Conservation (phyloP, 2,113 vertebrate species). For the Mola mola region DNA sequence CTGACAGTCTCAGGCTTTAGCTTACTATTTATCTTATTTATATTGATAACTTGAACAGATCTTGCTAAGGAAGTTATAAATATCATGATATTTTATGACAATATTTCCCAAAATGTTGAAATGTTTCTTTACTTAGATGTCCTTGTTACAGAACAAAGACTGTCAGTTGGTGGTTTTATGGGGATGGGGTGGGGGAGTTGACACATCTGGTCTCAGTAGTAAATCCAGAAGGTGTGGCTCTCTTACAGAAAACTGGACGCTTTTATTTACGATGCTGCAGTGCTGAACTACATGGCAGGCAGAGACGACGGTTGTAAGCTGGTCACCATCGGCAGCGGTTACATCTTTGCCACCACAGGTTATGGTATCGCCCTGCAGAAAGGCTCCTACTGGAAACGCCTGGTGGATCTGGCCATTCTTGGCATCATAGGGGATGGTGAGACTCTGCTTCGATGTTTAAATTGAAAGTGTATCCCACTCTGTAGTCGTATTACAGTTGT, state of each 20-base stretch:
- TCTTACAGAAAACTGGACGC: conserved; percentile 93
- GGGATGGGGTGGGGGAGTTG: too few relatives aligned
- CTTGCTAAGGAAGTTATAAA: too few relatives aligned
- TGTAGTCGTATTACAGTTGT: conserved; percentile 8
- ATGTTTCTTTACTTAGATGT: too few relatives aligned
- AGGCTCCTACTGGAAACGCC: conserved; percentile 97
- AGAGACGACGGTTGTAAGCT: conserved; percentile 98
- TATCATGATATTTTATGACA: too few relatives aligned
- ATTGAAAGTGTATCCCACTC: too few relatives aligned
- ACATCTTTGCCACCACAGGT: conserved; percentile 98
- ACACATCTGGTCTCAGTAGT: neutral
- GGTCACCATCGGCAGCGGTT: conserved; percentile 97
- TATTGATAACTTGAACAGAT: too few relatives aligned
- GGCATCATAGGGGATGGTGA: conserved; percentile 97
- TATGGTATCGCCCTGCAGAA: conserved; percentile 98
- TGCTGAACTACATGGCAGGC: conserved; percentile 98
- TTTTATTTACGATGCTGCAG: conserved; percentile 98
- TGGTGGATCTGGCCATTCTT: conserved; percentile 94
- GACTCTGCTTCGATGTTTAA: conserved; percentile 5
- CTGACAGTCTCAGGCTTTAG: too few relatives aligned
- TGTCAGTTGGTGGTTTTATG: too few relatives aligned
- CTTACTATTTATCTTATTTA: too few relatives aligned
- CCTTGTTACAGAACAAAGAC: too few relatives aligned
- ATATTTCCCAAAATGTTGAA: too few relatives aligned
- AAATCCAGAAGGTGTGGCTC: neutral